Percentiles rank a stretch among this genome's conserved stretches.
phyloP scores from a whole-genome alignment of 2,113 vertebrate species.

The Cyrtonyx montezumae region DNA sequence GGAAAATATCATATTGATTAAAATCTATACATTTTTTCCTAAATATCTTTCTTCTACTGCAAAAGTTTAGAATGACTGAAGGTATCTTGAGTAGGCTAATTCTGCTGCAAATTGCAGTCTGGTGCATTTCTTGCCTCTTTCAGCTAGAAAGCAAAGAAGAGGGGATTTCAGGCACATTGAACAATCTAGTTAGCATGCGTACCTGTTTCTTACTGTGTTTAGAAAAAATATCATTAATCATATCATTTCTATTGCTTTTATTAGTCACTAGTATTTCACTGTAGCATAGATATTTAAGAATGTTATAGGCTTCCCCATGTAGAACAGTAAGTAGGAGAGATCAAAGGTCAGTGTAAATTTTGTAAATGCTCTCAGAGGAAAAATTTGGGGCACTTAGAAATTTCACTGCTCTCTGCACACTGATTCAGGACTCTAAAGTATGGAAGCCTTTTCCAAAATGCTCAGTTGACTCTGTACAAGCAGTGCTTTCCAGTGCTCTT shows the following conservation, averaged over 20 bases:
- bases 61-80: neutral
- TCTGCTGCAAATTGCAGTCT: neutral
- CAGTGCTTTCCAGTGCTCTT: neutral
- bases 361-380: neutral
- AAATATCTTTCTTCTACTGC: neutral
- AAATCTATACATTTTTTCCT: neutral
- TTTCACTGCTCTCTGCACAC: neutral
- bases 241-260: neutral
- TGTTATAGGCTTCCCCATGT: neutral
- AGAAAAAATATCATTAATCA: neutral
- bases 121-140: neutral
- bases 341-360: neutral
- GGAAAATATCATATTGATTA: neutral
- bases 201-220: neutral
- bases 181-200: neutral
- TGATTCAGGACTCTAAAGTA: neutral
- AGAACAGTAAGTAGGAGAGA: neutral
- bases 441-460: neutral
- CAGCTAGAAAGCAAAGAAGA: neutral
- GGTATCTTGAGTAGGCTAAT: neutral
- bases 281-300: neutral
- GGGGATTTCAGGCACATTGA: neutral
- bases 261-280: neutral
- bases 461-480: neutral
- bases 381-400: neutral